Evolutionary conservation across 2,113 vertebrate species (phyloP).

Genomic region (Eptesicus fuscus): DNA sequence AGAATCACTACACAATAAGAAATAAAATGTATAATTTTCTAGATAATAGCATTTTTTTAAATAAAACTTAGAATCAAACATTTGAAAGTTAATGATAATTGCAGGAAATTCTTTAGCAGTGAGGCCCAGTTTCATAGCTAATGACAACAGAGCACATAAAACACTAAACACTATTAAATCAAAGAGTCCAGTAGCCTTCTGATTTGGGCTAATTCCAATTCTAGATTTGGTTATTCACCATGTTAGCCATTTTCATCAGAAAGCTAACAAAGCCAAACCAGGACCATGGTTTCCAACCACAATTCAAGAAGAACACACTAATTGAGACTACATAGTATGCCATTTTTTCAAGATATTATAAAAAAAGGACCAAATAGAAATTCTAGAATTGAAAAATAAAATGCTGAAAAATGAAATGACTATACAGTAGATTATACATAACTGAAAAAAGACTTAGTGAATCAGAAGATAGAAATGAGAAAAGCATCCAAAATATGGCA

Average conservation of each 20-base stretch:
- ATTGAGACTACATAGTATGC: not conserved
- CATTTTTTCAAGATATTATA: not conserved
- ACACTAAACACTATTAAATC: not conserved
- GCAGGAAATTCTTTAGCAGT: not conserved
- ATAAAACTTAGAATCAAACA: not conserved
- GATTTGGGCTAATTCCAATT: not conserved
- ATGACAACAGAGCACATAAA: not conserved
- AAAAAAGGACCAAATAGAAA: not conserved
- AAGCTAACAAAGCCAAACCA: not conserved
- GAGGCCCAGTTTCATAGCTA: not conserved
- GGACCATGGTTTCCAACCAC: not conserved
- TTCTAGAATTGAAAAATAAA: slow-evolving; percentile 1
- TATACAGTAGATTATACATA: not conserved
- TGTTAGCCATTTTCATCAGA: not conserved
- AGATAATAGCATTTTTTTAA: not conserved
- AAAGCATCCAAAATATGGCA: not conserved
- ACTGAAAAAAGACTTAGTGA: not conserved
- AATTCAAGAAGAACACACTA: not conserved
- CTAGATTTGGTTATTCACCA: not conserved
- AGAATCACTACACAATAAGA: not conserved
- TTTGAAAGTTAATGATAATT: not conserved
- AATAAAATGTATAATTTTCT: not conserved
- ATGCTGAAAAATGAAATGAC: not conserved
- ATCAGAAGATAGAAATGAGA: not conserved
- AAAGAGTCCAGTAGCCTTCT: not conserved